Evolutionary conservation across 2,797 vertebrate species (phyloP).

Genomic region (Cossypha heuglini): DNA sequence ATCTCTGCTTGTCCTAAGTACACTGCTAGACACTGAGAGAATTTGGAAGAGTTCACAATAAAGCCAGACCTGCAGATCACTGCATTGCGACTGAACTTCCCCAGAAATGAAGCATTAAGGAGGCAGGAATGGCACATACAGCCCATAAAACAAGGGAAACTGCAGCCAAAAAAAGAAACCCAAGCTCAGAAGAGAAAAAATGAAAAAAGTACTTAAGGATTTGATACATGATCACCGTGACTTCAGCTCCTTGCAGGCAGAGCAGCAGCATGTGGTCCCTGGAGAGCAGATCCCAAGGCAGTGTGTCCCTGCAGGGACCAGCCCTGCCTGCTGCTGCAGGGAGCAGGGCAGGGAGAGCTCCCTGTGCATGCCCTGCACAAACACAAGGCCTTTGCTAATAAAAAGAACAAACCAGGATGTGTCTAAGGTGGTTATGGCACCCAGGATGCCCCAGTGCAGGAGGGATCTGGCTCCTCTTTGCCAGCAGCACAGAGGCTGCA

Average conservation of each 20-base stretch:
- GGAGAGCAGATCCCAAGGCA: neutral
- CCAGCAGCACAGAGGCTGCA: neutral
- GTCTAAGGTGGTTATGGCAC: fast-evolving
- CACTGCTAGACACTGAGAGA: neutral
- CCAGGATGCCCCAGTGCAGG: neutral
- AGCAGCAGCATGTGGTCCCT: neutral
- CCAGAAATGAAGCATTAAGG: neutral
- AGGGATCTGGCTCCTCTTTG: neutral
- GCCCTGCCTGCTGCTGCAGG: neutral
- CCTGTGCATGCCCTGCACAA: fast-evolving
- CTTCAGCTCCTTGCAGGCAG: neutral
- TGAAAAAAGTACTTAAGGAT: neutral
- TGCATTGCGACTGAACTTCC: neutral
- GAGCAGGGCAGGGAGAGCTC: neutral
- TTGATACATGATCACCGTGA: neutral
- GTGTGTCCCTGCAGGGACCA: fast-evolving
- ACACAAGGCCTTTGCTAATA: neutral
- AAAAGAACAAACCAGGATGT: neutral
- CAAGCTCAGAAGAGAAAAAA: neutral
- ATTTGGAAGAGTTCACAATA: neutral
- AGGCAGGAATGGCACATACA: neutral
- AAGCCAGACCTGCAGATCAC: neutral
- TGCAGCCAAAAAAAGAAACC: neutral
- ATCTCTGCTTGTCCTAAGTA: neutral
- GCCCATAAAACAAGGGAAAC: neutral